Evolutionary conservation across 1,140 invertebrate species (phyloP), one percentile per base, ranked within the genome.

Genomic region (Oryzaephilus surinamensis): DNA sequence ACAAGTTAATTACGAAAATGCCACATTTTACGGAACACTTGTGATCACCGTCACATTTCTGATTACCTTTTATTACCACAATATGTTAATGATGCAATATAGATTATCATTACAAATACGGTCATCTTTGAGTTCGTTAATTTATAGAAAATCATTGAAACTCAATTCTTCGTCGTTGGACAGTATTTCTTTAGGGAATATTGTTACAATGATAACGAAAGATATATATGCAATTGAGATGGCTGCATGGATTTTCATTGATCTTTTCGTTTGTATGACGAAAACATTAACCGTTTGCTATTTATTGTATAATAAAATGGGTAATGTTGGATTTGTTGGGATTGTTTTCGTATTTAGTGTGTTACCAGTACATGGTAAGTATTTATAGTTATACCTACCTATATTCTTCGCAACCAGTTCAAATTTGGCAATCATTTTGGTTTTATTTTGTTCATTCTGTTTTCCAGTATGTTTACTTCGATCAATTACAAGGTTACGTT

Each of bases 171-270:
- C 67, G 10, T 77, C 84, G 8, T 62, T 87, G 11, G 14, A 30
- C 11, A 76, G 76, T 1, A 74, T 81, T 54, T 84, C 84, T 0
- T 77, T 81, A 3, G 89, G 87, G 0, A 81, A 88, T 54, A 81
- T 90, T 27, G 78, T 93, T 0, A 94, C 92, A 57, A 67, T 93
- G 1, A 60, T 93, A 32, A 87, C 88, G 1, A 93, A 91, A 40
- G 88, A 92, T 52, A 72, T 81, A 7, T 76, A 73, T 14, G 61
- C 76, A 16, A 81, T 83, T 46, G 78, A 82, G 55, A 63, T 76
- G 37, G 72, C 76, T 0, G 62, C 73, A 1, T 63, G 75, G 35
- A 74, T 79, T 52, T 46, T 80, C 4, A 72, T 80, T 50, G 79
- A 79, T 40, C 53, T 83, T 0, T 75, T 79, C 63, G 69, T 81